These are phyloP conservation scores for Vandiemenella viatica DNA, from an alignment of 2,888 invertebrate genomes.

Conservation along the genomic window DNA sequence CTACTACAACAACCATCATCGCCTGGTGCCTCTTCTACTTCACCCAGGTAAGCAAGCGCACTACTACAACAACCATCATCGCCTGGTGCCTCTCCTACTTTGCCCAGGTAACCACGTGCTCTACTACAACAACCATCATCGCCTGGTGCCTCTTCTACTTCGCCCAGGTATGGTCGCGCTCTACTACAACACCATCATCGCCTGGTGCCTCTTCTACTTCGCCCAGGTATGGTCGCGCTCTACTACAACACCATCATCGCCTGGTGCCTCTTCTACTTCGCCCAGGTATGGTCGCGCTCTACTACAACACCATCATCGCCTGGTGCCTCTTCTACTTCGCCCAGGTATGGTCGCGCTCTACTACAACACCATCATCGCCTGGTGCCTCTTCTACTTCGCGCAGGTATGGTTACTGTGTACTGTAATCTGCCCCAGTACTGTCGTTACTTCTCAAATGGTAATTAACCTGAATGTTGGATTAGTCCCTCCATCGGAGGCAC, in stretches of 20 bases:
- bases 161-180: conserved; percentile 71
- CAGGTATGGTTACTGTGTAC: too few species aligned
- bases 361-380: conserved; percentile 95
- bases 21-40: conserved; percentile 95
- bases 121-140: conserved; percentile 94
- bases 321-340: conserved; percentile 94
- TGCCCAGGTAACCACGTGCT: conserved; percentile 80
- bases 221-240: conserved; percentile 69
- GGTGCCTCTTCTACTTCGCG: conserved; percentile 90
- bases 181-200: conserved; percentile 95
- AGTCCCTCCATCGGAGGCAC: too few species aligned
- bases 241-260: conserved; percentile 97
- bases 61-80: conserved; percentile 94
- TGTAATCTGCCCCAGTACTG: too few species aligned
- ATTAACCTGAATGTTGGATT: too few species aligned
- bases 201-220: conserved; percentile 92
- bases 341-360: conserved; percentile 84
- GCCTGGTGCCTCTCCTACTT: conserved; percentile 96
- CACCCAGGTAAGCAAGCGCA: conserved; percentile 57
- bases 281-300: conserved; percentile 78
- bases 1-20: conserved; percentile 94
- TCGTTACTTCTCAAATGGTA: too few species aligned
- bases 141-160: conserved; percentile 96
- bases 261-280: conserved; percentile 92
- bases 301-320: conserved; percentile 95